Conservation (phyloP, 2,888 invertebrate species). For the Limnephilus auricula region DNA sequence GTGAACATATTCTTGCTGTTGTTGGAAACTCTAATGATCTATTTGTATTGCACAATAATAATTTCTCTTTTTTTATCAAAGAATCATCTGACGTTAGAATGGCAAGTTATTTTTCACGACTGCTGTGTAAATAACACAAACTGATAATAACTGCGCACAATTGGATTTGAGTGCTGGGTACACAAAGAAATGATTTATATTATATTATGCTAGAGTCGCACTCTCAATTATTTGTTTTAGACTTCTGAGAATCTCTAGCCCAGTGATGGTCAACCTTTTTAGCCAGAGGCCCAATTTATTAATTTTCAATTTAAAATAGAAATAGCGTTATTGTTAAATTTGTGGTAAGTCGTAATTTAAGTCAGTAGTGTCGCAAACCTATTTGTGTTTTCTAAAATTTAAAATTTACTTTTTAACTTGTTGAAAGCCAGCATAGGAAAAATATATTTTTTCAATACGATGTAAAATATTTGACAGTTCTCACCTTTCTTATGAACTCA, state of each 20-base stretch:
- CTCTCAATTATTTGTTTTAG: slow-evolving; percentile 11
- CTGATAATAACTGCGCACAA: slow-evolving; percentile 2
- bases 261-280: too few relatives aligned
- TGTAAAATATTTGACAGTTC: too few relatives aligned
- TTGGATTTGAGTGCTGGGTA: background rate
- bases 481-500: too few relatives aligned
- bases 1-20: background rate
- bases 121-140: background rate
- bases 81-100: background rate
- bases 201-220: background rate
- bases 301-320: too few relatives aligned
- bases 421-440: too few relatives aligned
- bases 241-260: background rate
- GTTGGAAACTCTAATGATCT: background rate
- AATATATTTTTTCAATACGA: too few relatives aligned
- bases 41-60: background rate
- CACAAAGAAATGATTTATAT: background rate
- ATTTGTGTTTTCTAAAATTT: too few relatives aligned
- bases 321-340: too few relatives aligned
- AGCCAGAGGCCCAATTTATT: too few relatives aligned
- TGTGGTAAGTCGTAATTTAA: too few relatives aligned
- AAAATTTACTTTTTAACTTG: too few relatives aligned
- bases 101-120: background rate
- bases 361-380: too few relatives aligned
- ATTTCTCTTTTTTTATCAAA: background rate